Evolutionary conservation across 2,113 vertebrate genomes (phyloP).

Genomic region (Thomomys bottae): DNA sequence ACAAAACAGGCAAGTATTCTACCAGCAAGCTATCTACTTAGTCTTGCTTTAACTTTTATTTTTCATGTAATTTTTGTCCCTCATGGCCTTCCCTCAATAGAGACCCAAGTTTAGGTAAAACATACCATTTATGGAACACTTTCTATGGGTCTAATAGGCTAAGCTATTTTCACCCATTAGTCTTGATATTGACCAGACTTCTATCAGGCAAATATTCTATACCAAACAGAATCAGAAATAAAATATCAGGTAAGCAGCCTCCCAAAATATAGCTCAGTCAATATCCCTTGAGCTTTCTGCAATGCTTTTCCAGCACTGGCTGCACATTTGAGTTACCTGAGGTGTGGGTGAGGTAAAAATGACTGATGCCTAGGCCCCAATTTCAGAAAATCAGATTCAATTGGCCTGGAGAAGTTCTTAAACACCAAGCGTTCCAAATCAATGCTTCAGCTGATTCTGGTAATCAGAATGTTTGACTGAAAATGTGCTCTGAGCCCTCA

Average conservation of each 20-base stretch:
- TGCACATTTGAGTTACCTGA: neutral
- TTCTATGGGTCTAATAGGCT: neutral
- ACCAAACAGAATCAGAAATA: neutral
- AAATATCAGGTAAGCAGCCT: neutral
- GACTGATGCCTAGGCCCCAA: neutral
- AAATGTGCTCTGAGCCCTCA: neutral
- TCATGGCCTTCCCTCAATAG: neutral
- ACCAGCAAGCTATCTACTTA: neutral
- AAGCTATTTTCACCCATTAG: neutral
- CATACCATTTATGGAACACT: neutral
- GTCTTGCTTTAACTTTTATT: slow-evolving; percentile 21
- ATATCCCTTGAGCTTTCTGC: neutral
- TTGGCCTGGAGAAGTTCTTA: neutral
- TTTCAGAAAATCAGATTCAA: neutral
- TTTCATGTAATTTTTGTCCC: neutral
- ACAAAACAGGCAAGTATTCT: neutral
- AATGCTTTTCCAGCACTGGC: neutral
- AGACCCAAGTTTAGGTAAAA: slow-evolving; percentile 14
- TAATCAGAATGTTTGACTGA: neutral
- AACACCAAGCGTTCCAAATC: neutral
- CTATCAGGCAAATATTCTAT: neutral
- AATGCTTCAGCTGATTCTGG: neutral
- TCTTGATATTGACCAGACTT: neutral
- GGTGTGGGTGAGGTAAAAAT: neutral
- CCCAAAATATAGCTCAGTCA: neutral